Conservation (phyloP, 2,113 vertebrate genomes). For the Lepus europaeus region DNA sequence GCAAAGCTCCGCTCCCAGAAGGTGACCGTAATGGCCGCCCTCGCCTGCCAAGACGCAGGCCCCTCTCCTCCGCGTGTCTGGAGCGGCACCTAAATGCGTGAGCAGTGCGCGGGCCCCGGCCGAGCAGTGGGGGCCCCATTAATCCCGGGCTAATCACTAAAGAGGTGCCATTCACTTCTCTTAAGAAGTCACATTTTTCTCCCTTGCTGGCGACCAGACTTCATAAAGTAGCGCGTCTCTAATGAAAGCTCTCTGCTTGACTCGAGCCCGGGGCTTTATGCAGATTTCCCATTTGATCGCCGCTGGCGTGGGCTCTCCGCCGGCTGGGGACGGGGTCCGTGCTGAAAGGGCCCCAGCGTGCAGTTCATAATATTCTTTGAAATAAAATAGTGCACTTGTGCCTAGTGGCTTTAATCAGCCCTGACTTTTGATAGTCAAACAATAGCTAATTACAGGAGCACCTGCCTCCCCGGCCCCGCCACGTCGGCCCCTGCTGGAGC, state of each 20-base stretch:
- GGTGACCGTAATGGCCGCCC: conserved; percentile 95
- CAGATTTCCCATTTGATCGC: conserved; percentile 99
- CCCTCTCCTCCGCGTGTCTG: conserved; percentile 96
- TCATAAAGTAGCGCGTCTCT: conserved; percentile 98
- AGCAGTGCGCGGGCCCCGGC: conserved; percentile 99
- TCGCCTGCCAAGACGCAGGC: conserved; percentile 98
- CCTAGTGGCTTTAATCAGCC: conserved; percentile 99
- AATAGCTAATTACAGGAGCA: conserved; percentile 99
- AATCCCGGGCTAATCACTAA: conserved; percentile 99
- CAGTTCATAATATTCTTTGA: conserved; percentile 97
- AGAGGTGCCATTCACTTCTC: conserved; percentile 99
- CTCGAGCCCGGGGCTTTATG: conserved; percentile 96
- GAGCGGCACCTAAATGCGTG: conserved; percentile 99
- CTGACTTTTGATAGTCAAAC: conserved; percentile 99
- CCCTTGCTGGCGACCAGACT: conserved; percentile 96
- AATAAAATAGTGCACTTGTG: conserved; percentile 98
- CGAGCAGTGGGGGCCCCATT: conserved; percentile 98
- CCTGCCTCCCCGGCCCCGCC: conserved; percentile 97
- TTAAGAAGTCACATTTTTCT: conserved; percentile 99
- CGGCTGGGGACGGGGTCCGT: conserved; percentile 94
- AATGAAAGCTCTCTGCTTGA: conserved; percentile 99
- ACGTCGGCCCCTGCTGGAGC: conserved; percentile 94
- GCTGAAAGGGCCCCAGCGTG: conserved; percentile 99
- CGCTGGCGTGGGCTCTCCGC: conserved; percentile 99
- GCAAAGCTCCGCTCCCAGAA: conserved; percentile 92